A percentile compares a stretch with the other conserved stretches of the same genome.
These are phyloP conservation scores for Pelusios castaneus DNA, from an alignment of 2,113 vertebrate genomes.

Conservation along the genomic window DNA sequence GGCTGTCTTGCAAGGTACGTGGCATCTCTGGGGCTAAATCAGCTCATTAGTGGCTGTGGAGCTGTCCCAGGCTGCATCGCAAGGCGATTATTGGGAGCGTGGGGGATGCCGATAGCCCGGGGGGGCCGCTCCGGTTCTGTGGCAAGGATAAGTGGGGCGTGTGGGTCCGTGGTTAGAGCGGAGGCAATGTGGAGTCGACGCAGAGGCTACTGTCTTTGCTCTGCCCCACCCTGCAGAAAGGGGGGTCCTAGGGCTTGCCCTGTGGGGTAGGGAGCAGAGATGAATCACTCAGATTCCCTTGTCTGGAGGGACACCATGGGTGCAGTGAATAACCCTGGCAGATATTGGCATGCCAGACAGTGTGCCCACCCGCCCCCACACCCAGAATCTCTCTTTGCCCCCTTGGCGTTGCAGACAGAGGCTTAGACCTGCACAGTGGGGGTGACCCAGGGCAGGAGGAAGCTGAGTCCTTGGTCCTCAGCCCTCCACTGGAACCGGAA, in stretches of 20 bases:
- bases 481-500: background rate
- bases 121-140: background rate
- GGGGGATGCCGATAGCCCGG: background rate
- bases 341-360: too few species aligned
- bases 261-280: background rate
- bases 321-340: too few species aligned
- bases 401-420: constrained; percentile 58
- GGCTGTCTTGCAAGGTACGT: constrained; percentile 72
- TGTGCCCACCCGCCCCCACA: background rate
- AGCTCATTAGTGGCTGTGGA: background rate
- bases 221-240: accelerated
- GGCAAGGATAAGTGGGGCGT: background rate
- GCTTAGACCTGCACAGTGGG: constrained; percentile 55
- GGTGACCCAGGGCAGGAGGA: constrained; percentile 62
- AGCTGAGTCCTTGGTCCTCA: constrained; percentile 52
- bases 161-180: background rate
- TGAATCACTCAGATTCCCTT: background rate
- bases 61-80: background rate
- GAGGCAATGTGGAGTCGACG: background rate
- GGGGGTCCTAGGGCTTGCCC: background rate
- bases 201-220: background rate
- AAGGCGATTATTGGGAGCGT: too few species aligned
- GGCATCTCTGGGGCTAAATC: background rate
- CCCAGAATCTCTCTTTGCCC: background rate
- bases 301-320: too few species aligned